Percentiles rank a stretch among this genome's conserved stretches.
Conservation (phyloP, 2,113 vertebrate genomes). For the Pelvicachromis taeniatus region DNA sequence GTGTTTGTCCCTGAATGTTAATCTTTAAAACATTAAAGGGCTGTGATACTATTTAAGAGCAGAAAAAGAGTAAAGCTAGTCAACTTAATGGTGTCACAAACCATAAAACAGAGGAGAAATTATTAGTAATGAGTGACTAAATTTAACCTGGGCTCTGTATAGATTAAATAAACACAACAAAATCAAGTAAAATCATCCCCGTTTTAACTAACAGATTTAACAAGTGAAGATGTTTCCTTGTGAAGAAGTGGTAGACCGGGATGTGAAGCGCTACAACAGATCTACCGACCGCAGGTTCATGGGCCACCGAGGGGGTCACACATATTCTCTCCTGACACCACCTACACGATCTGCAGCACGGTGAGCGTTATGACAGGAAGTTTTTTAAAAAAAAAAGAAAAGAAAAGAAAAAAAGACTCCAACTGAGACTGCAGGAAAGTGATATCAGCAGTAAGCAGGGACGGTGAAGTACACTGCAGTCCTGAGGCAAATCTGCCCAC, state of each 20-base stretch:
- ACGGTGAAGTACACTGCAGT: conserved; percentile 49
- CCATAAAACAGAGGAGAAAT: background rate
- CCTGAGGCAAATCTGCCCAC: conserved; percentile 59
- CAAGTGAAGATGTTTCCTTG: background rate
- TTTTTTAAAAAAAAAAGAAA: background rate
- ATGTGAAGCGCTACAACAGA: background rate
- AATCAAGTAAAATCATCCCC: background rate
- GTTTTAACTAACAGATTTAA: background rate
- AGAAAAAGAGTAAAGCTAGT: background rate
- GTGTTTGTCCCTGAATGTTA: background rate
- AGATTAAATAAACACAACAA: background rate
- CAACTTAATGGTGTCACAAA: background rate
- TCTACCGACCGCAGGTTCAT: conserved; percentile 4
- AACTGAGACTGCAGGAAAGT: conserved; percentile 28
- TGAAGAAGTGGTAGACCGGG: background rate
- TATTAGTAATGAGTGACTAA: background rate
- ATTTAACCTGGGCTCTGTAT: background rate
- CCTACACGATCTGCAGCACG: conserved; percentile 11
- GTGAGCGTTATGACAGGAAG: conserved; percentile 28
- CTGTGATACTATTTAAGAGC: background rate
- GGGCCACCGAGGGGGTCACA: conserved; percentile 13
- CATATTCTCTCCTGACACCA: conserved; percentile 45
- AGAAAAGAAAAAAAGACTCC: background rate
- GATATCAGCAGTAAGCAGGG: background rate
- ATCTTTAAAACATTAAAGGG: background rate